phyloP scores from a whole-genome alignment of 2,113 vertebrate genomes.

The Scortum barcoo region DNA sequence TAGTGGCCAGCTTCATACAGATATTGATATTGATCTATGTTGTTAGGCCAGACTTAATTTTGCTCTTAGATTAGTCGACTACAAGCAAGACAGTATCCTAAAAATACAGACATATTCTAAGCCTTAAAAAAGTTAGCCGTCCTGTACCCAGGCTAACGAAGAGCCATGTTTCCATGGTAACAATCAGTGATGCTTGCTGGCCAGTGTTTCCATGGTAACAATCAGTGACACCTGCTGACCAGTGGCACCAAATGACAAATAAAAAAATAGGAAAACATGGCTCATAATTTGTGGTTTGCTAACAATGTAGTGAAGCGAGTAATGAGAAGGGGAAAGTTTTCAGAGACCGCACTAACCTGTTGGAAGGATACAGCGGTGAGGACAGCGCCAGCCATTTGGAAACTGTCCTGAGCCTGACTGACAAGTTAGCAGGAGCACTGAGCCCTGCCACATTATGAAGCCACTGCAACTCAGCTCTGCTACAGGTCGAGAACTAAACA shows the following conservation, averaged over 20 bases:
- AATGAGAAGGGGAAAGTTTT: neutral
- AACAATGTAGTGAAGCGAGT: neutral
- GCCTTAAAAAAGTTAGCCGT: neutral
- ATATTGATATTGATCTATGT: neutral
- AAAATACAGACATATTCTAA: neutral
- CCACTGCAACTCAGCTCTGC: neutral
- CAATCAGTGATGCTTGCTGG: conserved; percentile 1
- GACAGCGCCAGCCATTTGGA: neutral
- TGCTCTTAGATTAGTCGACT: neutral
- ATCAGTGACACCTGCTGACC: conserved; percentile 15
- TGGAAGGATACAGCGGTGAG: neutral
- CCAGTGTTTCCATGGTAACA: conserved; percentile 18
- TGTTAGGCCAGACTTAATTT: neutral
- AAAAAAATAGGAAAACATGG: neutral
- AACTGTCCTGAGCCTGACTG: neutral
- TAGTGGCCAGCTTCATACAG: neutral
- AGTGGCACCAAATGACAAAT: neutral
- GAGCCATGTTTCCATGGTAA: conserved; percentile 1
- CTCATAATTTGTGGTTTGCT: neutral
- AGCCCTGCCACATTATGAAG: neutral
- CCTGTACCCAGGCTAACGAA: neutral
- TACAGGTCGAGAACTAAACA: neutral
- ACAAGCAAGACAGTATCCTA: neutral
- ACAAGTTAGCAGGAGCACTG: neutral
- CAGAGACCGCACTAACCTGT: neutral